Evolutionary conservation across 2,113 vertebrate genomes (phyloP), one percentile per base, ranked within the genome.

Genomic region (Hiodon alosoides): DNA sequence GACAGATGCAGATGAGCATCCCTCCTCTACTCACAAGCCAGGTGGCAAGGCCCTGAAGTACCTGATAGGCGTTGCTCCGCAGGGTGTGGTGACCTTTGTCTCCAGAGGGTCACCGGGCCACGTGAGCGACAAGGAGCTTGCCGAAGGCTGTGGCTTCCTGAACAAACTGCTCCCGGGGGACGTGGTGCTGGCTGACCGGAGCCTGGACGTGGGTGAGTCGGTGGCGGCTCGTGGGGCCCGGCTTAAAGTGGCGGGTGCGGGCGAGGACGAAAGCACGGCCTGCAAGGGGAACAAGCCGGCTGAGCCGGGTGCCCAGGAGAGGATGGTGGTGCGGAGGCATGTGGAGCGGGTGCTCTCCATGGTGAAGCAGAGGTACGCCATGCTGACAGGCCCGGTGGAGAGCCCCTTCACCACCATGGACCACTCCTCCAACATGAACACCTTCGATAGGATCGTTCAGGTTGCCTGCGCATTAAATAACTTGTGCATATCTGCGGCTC

Each of bases 401-500:
- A 89, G 83, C 67, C 78, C 87, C 68, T 90, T 90, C 77, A 87
- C 85, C 0, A 77, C 82, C 31, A 46, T 83, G 0, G 88, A 90
- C 79, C 84, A 83, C 73, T 80, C 83, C 7, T 87, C 86, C 0
- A 87, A 84, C 81, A 84, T 89, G 77, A 87, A 84, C 0, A 89
- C 88, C 59, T 91, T 92, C 57, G 90, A 92, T 81, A 91, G 89
- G 82, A 89, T 92, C 53, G 87, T 90, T 59, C 88, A 89, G 79
- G 90, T 91, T 8, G 89, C 89, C 51, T 91, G 89, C 88, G 89
- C 89, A 88, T 89, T 91, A 85, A 92, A 91, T 86, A 91, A 91
- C 82, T 83, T 90, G 84, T 92, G 90, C 78, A 91, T 91, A 79
- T 92, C 90, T 57, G 88, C 90, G 60, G 86, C 88, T 10, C 90